A percentile compares a stretch with the other conserved stretches of the same genome.
Evolutionary conservation across 2,888 invertebrate species (phyloP).

Genomic region (Ferrisia virgata): DNA sequence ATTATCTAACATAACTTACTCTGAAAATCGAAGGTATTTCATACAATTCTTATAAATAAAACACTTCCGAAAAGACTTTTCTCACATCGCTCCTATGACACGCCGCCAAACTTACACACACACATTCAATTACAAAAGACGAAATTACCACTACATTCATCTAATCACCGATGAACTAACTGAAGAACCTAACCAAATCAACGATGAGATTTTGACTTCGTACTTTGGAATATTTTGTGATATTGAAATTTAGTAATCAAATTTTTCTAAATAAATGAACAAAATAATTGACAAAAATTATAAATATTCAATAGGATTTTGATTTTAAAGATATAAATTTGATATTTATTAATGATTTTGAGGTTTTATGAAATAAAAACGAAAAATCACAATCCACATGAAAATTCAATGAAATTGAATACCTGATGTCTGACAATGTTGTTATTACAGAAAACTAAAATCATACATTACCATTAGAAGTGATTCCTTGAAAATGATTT

Average conservation of each 20-base stretch:
- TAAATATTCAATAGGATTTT: no score
- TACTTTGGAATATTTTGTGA: no score
- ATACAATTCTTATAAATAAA: neutral
- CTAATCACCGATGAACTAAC: neutral
- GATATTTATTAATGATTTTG: no score
- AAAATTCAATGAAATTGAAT: neutral
- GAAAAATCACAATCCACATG: no score
- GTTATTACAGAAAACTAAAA: no score
- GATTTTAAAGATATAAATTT: no score
- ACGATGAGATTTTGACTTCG: neutral
- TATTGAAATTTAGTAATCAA: no score
- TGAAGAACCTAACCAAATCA: no score
- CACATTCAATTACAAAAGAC: neutral
- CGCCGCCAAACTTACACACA: conserved; percentile 22
- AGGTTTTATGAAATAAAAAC: no score
- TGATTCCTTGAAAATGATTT: neutral
- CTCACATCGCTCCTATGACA: neutral
- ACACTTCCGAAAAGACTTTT: neutral
- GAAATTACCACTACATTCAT: neutral
- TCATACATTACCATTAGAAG: no score
- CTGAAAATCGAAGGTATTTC: neutral
- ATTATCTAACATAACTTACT: neutral
- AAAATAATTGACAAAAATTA: no score
- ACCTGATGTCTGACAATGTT: no score
- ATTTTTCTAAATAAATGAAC: neutral